Base-by-base conservation (phyloP, 1,140 invertebrate species). In the Tetramorium parvispinum region DNA sequence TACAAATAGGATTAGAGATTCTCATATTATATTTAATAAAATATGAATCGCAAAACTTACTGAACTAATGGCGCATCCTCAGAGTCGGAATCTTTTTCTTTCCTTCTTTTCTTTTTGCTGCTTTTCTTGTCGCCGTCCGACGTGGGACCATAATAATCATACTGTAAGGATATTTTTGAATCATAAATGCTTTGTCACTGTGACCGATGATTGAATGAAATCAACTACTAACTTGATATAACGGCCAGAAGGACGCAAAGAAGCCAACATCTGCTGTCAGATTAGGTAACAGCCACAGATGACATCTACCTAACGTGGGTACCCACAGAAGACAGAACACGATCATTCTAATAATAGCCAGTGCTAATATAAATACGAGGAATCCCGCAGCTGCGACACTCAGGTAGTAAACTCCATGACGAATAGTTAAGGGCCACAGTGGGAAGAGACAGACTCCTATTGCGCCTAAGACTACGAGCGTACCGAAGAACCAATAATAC, bases 261-360 rank as follows among this genome's bases (percentile, higher is more conserved):
- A 99, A 99, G 51, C 99, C 99, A 65, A 99, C 99, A 95, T 99
- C 99, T 95, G 99, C 99, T 2, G 99, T 99, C 27, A 99, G 96
- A 96, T 99, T 99, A 0, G 99, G 99, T 85, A 99, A 96, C 71
- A 99, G 96, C 99, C 99, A 99, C 73, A 99, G 96, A 93, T 99
- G 98, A 95, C 99, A 97, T 93, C 97, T 97, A 3, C 99, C 98
- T 76, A 99, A 95, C 0, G 98, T 98, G 1, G 98, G 89, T 1
- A 97, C 92, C 98, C 99, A 99, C 24, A 99, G 96, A 7, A 98
- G 92, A 91, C 98, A 98, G 95, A 99, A 99, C 46, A 99, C 96
- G 78, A 99, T 97, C 63, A 99, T 95, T 79, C 99, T 97, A 24
- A 99, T 95, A 63, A 99, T 96, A 68, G 98, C 98, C 93, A 99